Evolutionary conservation across 2,113 vertebrate species (phyloP).

Genomic region (Saguinus midas): DNA sequence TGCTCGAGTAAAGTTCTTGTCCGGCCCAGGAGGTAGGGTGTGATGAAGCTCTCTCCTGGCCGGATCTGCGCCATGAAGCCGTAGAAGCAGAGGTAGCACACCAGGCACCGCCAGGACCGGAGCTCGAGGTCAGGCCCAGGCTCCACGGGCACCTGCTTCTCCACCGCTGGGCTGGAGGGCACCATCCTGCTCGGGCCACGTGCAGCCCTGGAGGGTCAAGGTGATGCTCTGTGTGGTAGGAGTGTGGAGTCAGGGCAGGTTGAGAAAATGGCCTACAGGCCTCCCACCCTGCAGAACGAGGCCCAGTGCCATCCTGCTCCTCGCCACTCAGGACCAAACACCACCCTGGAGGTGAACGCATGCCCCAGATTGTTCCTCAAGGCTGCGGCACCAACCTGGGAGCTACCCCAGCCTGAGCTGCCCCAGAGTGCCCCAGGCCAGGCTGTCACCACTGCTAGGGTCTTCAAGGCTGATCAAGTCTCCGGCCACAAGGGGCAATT

Average conservation of each 20-base stretch:
- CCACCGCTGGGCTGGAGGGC: background rate
- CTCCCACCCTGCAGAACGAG: background rate
- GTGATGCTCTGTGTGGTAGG: background rate
- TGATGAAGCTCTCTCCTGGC: conserved; percentile 93
- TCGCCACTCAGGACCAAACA: background rate
- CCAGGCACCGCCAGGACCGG: conserved; percentile 83
- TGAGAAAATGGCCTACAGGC: accelerated
- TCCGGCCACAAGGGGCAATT: accelerated
- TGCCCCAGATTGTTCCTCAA: background rate
- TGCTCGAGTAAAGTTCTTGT: conserved; percentile 90
- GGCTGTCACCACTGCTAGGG: background rate
- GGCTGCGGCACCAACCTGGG: background rate
- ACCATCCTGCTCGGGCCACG: background rate
- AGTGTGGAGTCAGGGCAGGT: background rate
- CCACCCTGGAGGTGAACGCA: background rate
- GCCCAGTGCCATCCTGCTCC: too few species aligned
- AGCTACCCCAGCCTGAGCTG: accelerated
- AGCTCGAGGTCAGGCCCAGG: accelerated
- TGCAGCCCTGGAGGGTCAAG: accelerated
- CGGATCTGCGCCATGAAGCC: conserved; percentile 91
- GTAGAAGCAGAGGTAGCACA: conserved; percentile 89
- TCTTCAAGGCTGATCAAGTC: background rate
- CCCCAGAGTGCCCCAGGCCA: accelerated
- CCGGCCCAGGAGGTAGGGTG: conserved; percentile 86
- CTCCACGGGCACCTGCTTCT: background rate